Percentiles rank a stretch among this genome's conserved stretches.
Conservation (phyloP, 2,113 vertebrate genomes). For the Leucopsar rothschildi region DNA sequence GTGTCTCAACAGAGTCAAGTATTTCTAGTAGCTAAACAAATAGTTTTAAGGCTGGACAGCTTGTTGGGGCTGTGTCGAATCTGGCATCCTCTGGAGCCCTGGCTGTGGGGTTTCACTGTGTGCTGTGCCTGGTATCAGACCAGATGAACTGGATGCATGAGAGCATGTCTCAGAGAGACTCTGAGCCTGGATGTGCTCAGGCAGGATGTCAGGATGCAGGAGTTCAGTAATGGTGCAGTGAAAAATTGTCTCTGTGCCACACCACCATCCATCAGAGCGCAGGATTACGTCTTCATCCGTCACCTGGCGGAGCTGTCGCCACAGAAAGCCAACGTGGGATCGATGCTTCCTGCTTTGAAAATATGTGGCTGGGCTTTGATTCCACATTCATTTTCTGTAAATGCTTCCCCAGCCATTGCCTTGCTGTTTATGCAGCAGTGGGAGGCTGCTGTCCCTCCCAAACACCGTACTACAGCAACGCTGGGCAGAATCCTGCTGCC, state of each 20-base stretch:
- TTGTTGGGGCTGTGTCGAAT: not conserved
- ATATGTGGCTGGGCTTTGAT: not conserved
- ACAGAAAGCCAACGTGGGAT: not conserved
- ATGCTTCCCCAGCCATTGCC: not conserved
- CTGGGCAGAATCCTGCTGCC: not conserved
- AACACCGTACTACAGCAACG: accelerated
- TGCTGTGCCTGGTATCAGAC: not conserved
- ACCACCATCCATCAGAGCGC: not conserved
- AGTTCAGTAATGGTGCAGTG: not conserved
- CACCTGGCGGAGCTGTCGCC: not conserved
- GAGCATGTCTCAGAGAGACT: not conserved
- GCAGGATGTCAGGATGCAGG: not conserved
- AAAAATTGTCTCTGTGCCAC: not conserved
- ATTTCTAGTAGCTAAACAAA: not conserved
- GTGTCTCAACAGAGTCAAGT: not conserved
- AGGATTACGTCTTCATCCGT: not conserved
- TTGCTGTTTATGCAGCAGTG: not conserved
- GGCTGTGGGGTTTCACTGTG: not conserved
- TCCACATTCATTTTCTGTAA: constrained; percentile 43
- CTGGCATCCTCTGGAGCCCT: not conserved
- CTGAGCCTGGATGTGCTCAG: not conserved
- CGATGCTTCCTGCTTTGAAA: constrained; percentile 20
- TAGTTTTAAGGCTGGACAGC: not conserved
- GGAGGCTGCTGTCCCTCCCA: not conserved
- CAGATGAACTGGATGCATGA: not conserved